Evolutionary conservation across 2,113 vertebrate genomes (phyloP).

Genomic region (Tor tambroides): DNA sequence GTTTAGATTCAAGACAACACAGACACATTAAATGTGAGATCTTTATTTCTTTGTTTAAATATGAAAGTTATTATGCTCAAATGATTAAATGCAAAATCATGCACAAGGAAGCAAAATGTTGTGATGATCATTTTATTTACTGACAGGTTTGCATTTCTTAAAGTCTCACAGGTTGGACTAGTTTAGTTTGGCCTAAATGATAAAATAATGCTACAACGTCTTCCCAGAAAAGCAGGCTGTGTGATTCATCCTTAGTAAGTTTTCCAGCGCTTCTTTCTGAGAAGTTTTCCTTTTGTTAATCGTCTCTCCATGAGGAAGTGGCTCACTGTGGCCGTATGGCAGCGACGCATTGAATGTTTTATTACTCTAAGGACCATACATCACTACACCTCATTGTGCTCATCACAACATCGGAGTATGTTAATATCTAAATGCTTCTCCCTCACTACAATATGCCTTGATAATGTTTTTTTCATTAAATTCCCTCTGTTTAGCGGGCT

Average conservation of each 20-base stretch:
- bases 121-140: background rate
- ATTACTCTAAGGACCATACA: background rate
- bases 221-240: background rate
- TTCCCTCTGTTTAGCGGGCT: slow-evolving; percentile 1
- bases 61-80: background rate
- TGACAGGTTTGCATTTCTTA: background rate
- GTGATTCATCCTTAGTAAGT: slow-evolving; percentile 17
- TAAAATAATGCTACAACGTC: background rate
- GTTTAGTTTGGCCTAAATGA: background rate
- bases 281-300: background rate
- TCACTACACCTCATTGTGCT: background rate
- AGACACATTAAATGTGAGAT: no score
- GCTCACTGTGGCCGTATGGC: background rate
- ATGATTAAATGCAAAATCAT: background rate
- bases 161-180: background rate
- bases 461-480: background rate
- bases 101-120: background rate
- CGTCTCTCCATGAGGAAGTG: background rate
- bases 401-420: background rate
- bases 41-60: background rate
- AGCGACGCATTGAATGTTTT: background rate
- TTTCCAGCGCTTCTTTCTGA: background rate
- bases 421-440: background rate
- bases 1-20: background rate
- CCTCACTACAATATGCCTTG: background rate